Evolutionary conservation across 2,797 vertebrate genomes (phyloP), one percentile per base, ranked within the genome.

Genomic region (Myotis planiceps): DNA sequence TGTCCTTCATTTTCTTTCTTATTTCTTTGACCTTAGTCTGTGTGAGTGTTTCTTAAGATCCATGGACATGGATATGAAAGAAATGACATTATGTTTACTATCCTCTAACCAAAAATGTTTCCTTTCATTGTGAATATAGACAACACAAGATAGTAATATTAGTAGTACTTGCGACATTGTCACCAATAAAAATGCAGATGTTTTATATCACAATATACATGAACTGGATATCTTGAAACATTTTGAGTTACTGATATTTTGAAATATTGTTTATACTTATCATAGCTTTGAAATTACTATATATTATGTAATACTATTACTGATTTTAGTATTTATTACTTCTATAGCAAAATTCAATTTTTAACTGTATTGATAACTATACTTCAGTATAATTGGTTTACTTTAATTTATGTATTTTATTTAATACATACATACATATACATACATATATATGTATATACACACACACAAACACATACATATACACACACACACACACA

Each of bases 1-100:
- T 92, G 45, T 89, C 81, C 93, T 93, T 93, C 53, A 49, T 93
- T 95, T 96, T 82, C 71, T 76, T 78, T 82, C 72, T 88, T 84
- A 6, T 93, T 96, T 83, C 42, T 37, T 89, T 42, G n/a, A 68
- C 25, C 32, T 95, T 95, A 53, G 32, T 53, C 14, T 95, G 6
- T 68, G 45, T 63, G 65, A 95, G 6, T 58, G 42, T 6, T 74
- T 93, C 25, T 80, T 95, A 55, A 83, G 74, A 95, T 72, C 45
- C 72, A 25, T 78, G 34, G 82, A 60, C 6, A 4, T 42, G 14
- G 51, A 74, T 85, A 72, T 68, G 58, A 55, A 78, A 74, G 66
- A 84, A 84, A 18, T 92, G 47, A 39, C 25, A 39, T 92, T 83
- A 49, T 84, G 68, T 83, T 84, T 60, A 68, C 34, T 76, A 23